Base-by-base conservation (phyloP, 1,140 invertebrate genomes). In the Trichomalopsis sarcophagae region DNA sequence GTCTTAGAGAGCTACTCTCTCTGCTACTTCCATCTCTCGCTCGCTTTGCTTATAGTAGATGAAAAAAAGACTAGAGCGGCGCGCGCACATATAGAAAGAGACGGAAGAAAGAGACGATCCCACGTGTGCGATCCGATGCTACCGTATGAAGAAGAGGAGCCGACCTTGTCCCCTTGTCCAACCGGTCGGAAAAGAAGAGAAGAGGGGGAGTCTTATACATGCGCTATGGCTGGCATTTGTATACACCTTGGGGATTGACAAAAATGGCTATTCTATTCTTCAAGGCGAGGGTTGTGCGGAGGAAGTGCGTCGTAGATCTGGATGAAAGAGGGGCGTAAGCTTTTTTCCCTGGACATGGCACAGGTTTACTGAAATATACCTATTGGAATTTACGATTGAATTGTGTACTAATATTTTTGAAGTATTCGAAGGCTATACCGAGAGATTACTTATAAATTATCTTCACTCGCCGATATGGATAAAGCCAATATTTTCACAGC, bases 141-240 rank as follows among this genome's bases (percentile, higher is more conserved):
- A 36, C 30, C 40, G 36, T 47, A 69, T 33, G 82, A 83, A 77
- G 74, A 83, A 77, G 74, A 83, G 44, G 82, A 83, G 68, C 55
- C 74, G 55, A 75, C 47, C 73, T 75, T 82, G 73, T 76, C 50
- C 81, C 74, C 74, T 69, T 83, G 74, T 77, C 55, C 74, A 23
- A 77, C 74, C 74, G 23, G 14, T 33, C 36, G 71, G 74, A 83
- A 77, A 66, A 80, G 33, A 80, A 17, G 21, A 33, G 27, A 36
- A 6, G 14, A 47, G 27, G 11, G 68, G 55, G 69, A 74, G 47
- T n/a, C 21, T 7, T 62, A 62, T 62, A n/a, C 50, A 36, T 44
- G 40, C 40, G 40, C 40, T 44, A 10, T 11, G 10, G 0, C 47
- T 17, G 27, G 62, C 74, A 77, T 83, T 83, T 83, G 82, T 83